phyloP scores from a whole-genome alignment of 35 echinoderm and acorn worm genomes.

The Eucidaris tribuloides region DNA sequence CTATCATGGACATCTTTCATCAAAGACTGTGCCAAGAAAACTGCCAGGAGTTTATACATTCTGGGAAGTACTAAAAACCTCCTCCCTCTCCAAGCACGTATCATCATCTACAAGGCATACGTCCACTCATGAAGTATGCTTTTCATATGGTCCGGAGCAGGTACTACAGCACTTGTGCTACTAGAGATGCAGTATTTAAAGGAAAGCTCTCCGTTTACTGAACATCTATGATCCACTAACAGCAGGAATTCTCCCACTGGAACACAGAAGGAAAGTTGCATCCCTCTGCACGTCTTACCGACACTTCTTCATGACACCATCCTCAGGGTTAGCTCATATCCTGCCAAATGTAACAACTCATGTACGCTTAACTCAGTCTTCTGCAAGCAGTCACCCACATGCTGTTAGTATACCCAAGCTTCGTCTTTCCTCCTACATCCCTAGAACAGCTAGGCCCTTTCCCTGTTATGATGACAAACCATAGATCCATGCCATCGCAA shows the following conservation, averaged over 20 bases:
- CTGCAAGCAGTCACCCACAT: no score
- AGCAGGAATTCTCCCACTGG: neutral
- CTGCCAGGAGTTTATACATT: neutral
- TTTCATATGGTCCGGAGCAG: neutral
- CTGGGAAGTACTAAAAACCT: neutral
- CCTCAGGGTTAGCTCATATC: neutral
- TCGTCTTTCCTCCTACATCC: neutral
- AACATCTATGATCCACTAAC: neutral
- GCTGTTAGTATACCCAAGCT: neutral
- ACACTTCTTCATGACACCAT: neutral
- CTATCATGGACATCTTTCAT: conserved; percentile 2
- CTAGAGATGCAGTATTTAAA: neutral
- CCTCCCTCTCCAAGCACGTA: neutral
- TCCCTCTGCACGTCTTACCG: neutral
- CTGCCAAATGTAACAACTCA: neutral
- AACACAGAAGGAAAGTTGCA: neutral
- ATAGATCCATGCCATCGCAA: no score
- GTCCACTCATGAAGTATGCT: neutral
- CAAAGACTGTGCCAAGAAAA: neutral
- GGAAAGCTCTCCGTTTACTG: neutral
- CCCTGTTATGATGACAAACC: no score
- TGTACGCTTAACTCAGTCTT: neutral
- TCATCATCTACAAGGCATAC: neutral
- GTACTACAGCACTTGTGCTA: neutral
- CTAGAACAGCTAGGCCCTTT: neutral